Percentiles rank a stretch among this genome's conserved stretches.
Evolutionary conservation across 1,140 invertebrate genomes (phyloP).

Genomic region (Cotesia chilonis): DNA sequence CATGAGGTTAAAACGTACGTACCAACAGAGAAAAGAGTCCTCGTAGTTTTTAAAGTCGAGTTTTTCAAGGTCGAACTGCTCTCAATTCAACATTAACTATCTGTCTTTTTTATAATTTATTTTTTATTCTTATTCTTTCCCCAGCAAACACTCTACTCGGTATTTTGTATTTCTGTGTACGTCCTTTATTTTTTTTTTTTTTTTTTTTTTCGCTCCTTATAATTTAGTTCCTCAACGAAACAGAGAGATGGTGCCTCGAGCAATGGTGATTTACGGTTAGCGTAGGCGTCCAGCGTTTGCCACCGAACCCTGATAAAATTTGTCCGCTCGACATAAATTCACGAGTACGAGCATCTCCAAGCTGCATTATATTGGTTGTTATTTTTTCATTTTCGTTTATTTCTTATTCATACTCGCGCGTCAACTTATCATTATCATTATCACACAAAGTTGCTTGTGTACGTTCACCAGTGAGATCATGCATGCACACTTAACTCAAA

Average conservation of each 20-base stretch:
- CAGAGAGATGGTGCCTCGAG: slow-evolving; percentile 2
- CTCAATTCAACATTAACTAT: slow-evolving; percentile 21
- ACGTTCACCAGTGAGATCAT: too few species aligned
- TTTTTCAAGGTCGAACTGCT: slow-evolving; percentile 29
- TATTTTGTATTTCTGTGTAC: not conserved
- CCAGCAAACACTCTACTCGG: not conserved
- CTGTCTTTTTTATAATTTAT: not conserved
- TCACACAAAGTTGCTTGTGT: not conserved
- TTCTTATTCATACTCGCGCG: not conserved
- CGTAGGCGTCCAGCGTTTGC: slow-evolving; percentile 63
- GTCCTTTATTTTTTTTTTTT: slow-evolving; percentile 4
- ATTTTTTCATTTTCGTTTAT: slow-evolving; percentile 18
- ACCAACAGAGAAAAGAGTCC: slow-evolving; percentile 11
- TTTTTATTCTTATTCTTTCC: slow-evolving; percentile 10
- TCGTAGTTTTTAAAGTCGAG: not conserved
- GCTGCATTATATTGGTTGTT: not conserved
- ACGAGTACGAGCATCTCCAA: slow-evolving; percentile 52
- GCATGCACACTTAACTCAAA: not conserved
- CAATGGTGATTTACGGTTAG: slow-evolving; percentile 57
- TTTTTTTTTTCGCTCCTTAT: not conserved
- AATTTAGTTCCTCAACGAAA: too few species aligned
- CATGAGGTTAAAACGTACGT: slow-evolving; percentile 19
- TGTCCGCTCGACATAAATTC: slow-evolving; percentile 64
- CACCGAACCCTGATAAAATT: slow-evolving; percentile 67
- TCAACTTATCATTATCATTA: slow-evolving; percentile 4